Evolutionary conservation across 2,888 invertebrate species (phyloP), one percentile per base, ranked within the genome.

Genomic region (Vesta saturnalis): DNA sequence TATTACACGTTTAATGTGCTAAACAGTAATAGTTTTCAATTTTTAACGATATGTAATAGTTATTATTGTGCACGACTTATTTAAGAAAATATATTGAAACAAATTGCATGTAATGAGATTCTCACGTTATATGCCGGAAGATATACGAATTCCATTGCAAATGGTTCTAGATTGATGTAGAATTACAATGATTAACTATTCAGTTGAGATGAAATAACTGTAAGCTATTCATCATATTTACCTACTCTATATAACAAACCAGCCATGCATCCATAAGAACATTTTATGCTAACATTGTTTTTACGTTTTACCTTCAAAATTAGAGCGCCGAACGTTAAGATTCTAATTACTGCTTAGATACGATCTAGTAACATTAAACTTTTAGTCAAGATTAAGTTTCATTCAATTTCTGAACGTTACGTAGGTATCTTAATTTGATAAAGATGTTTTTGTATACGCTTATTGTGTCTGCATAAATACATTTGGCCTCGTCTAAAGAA

Each of bases 151-250:
- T 68, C 55, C 63, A 49, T n/a, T 35, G 46, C 54, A 60, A 64
- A 59, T 60, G 68, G 60, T 54, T 63, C 63, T 63, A 64, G 64
- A 68, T 68, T 63, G 63, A 47, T 30, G 59, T 63, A 19, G 64
- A 67, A 68, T 68, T 64, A 68, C 52, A 49, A 60, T 64, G 68
- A 68, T 68, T 68, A 57, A 57, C 68, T 54, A 62, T 54, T 43
- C 56, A 54, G 58, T 22, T 15, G 35, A 63, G 58, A 66, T 66
- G 35, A 43, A 63, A 55, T 56, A 56, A 58, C 58, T 62, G 62
- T 67, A 67, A 59, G 43, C 22, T 23, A 21, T 58, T 58, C 57
- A 55, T 64, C 49, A 49, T 35, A 18, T 67, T 62, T 67, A 67
- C 67, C 52, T 52, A 21, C 18, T 67, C 67, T 30, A 67, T 58